Evolutionary conservation across 2,797 vertebrate species (phyloP).

Genomic region (Apogon talboti): DNA sequence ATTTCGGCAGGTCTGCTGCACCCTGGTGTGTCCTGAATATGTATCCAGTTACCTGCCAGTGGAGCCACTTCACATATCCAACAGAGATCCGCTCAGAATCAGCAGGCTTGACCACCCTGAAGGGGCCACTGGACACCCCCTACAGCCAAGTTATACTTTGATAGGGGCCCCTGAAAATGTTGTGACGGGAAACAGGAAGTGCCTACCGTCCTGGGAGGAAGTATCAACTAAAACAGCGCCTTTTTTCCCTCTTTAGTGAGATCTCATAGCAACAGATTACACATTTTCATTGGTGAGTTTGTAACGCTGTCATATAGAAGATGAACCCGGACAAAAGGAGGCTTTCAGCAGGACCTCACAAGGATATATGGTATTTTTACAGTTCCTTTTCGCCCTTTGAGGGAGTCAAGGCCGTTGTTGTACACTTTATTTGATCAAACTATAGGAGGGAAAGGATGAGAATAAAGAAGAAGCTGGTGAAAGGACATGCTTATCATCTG

Average conservation of each 20-base stretch:
- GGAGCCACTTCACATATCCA: slow-evolving; percentile 65
- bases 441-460: slow-evolving; percentile 13
- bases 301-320: slow-evolving; percentile 45
- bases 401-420: slow-evolving; percentile 54
- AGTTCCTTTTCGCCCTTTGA: slow-evolving; percentile 64
- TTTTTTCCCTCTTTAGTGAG: slow-evolving; percentile 73
- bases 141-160: slow-evolving; percentile 54
- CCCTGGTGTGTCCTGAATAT: slow-evolving; percentile 57
- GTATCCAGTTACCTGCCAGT: slow-evolving; percentile 72
- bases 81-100: slow-evolving; percentile 68
- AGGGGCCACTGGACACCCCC: slow-evolving; percentile 64
- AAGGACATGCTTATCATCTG: not conserved
- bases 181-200: slow-evolving; percentile 82
- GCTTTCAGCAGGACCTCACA: slow-evolving; percentile 58
- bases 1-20: slow-evolving; percentile 59
- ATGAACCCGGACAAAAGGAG: slow-evolving; percentile 59
- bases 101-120: slow-evolving; percentile 78
- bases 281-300: slow-evolving; percentile 50
- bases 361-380: slow-evolving; percentile 63
- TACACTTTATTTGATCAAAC: slow-evolving; percentile 43
- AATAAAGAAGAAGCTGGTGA: slow-evolving; percentile 21
- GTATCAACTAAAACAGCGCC: slow-evolving; percentile 81
- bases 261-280: slow-evolving; percentile 53
- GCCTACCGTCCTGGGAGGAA: slow-evolving; percentile 79
- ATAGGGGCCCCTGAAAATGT: slow-evolving; percentile 78